Evolutionary conservation across 2,888 invertebrate species (phyloP), one percentile per base, ranked within the genome.

Genomic region (Vannuccia rotundouncinata): DNA sequence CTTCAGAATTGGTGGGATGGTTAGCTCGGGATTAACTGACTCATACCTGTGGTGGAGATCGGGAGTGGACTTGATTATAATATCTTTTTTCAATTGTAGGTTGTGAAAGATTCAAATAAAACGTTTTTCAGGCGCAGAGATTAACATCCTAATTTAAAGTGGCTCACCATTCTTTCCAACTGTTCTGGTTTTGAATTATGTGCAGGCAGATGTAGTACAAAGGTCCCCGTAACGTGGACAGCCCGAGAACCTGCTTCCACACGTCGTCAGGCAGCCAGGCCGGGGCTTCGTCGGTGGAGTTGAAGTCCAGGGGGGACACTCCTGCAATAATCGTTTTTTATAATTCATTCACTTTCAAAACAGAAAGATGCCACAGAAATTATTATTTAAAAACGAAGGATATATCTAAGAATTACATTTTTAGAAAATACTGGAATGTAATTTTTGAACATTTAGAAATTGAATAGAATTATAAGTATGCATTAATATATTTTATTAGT

Each of bases 191-290:
- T 79, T 83, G 81, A 1, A 86, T 86, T 77, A 87, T 83, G 81
- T 85, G 84, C 1, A 85, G 85, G 83, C 87, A 87, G 1, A 87
- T 82, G 66, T 85, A 84, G 82, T 87, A 86, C 29, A 88, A 84
- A 10, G 86, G 84, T 1, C 88, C 87, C 0, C 86, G 86, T 22
- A 88, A 84, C 30, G 87, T 86, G 29, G 87, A 87, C 60, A 87
- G 82, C 0, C 87, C 86, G 82, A 88, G 78, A 60, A 88, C 84
- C 82, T 88, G 86, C 79, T 88, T 86, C 87, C 87, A 88, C 79
- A 85, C 85, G 83, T 86, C 86, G 81, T 83, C 82, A 5, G 86
- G 85, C 76, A 88, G 81, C 87, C 86, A 87, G 0, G 81, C 79
- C 1, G 88, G 88, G 1, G 84, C 82, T 0, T 82, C 83, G 22